These are phyloP conservation scores for Martes flavigula DNA, from an alignment of 2,797 vertebrate species.

Conservation along the genomic window DNA sequence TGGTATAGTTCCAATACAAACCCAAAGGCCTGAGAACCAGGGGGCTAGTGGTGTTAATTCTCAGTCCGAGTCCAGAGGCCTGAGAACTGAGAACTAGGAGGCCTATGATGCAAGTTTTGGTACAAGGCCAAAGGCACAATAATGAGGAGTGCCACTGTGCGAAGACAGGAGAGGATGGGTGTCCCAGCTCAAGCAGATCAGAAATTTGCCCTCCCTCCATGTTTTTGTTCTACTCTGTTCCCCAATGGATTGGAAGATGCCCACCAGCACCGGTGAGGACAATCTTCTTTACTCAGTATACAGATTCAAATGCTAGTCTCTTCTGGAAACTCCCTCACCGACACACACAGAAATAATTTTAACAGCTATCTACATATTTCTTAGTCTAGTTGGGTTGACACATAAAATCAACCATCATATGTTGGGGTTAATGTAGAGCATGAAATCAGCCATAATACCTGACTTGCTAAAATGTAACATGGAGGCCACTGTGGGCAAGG, in stretches of 20 bases:
- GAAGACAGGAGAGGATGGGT: neutral
- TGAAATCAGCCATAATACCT: too few species aligned
- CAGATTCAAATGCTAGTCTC: neutral
- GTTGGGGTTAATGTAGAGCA: too few species aligned
- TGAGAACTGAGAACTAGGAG: neutral
- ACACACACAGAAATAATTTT: neutral
- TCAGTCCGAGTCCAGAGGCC: neutral
- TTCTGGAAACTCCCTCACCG: neutral
- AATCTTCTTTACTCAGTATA: neutral
- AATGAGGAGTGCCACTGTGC: neutral
- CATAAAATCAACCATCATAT: neutral
- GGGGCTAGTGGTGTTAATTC: neutral
- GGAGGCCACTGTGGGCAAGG: too few species aligned
- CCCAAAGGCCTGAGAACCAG: neutral
- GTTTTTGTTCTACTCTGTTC: neutral
- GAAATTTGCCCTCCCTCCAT: neutral
- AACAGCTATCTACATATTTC: neutral
- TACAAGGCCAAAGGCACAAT: neutral
- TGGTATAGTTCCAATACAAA: neutral
- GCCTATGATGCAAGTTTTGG: neutral
- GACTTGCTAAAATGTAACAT: too few species aligned
- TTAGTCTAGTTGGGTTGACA: neutral
- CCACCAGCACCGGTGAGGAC: neutral
- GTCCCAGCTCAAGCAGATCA: neutral
- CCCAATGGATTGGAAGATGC: neutral